Conservation (phyloP, 2,888 invertebrate species). For the Lamproptera curius region DNA sequence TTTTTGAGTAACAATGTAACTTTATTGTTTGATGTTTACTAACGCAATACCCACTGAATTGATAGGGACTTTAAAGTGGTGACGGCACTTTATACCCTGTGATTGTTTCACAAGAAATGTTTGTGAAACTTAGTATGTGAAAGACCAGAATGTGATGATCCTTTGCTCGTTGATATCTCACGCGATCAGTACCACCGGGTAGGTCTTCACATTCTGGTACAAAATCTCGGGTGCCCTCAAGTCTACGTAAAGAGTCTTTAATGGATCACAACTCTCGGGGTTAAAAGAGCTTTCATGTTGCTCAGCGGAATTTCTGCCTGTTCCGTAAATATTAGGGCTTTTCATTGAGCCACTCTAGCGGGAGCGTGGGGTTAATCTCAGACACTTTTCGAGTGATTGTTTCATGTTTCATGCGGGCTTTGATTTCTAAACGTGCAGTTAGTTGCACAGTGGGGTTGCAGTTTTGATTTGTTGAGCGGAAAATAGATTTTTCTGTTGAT, state of each 20-base stretch:
- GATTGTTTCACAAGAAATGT: slow-evolving; percentile 42
- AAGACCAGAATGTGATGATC: slow-evolving; percentile 35
- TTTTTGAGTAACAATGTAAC: no score
- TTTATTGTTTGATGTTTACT: no score
- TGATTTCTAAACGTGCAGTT: slow-evolving; percentile 7
- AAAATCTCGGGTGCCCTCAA: slow-evolving; percentile 55
- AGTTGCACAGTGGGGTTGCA: not conserved
- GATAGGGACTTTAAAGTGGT: no score
- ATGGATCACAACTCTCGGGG: slow-evolving; percentile 58
- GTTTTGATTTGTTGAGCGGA: slow-evolving; percentile 4
- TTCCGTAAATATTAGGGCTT: slow-evolving; percentile 59
- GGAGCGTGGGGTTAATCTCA: slow-evolving; percentile 30
- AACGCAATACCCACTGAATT: no score
- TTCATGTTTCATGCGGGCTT: slow-evolving; percentile 10
- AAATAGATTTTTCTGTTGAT: not conserved
- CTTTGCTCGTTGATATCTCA: slow-evolving; percentile 32
- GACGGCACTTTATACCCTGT: slow-evolving; percentile 44
- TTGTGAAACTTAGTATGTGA: slow-evolving; percentile 43
- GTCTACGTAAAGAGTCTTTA: slow-evolving; percentile 67
- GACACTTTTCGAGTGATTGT: slow-evolving; percentile 27
- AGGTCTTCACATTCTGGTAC: slow-evolving; percentile 47
- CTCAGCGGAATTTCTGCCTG: slow-evolving; percentile 57
- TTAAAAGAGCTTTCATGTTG: slow-evolving; percentile 63
- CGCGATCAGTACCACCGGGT: slow-evolving; percentile 22
- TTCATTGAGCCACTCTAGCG: slow-evolving; percentile 42